Evolutionary conservation across 2,888 invertebrate species (phyloP), one percentile per base, ranked within the genome.

Genomic region (Celastrina argiolus): DNA sequence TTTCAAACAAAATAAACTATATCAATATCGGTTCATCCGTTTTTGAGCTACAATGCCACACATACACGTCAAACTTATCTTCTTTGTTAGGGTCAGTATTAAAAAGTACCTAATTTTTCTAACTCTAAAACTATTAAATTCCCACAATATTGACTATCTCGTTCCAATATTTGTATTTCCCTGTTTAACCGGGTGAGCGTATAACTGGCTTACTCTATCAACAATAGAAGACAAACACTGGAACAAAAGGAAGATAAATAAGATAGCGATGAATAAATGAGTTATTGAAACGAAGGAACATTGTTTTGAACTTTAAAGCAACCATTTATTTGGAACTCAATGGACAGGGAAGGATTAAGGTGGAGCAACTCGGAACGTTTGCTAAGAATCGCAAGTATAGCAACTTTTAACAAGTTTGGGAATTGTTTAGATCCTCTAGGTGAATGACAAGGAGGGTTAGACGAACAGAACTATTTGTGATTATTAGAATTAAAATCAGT

Each of bases 161-260:
- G 51, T 51, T 51, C 51, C 51, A 51, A 51, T 51, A 51, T 51
- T 51, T 26, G 51, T 51, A 26, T 51, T 51, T 22, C 26, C 51
- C 14, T 26, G 51, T 51, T 26, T 22, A 51, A 51, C 51, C 26
- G 51, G 51, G 51, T 51, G 22, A 22, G 22, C 22, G 26, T 51
- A 22, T 51, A 51, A 51, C 51, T 26, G 51, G 51, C 51, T 45
- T 45, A 18, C 58, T 59, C 16, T 59, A 12, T 18, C 28, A 59
- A 59, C 59, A 59, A 34, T 34, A 12, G 34, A 59, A 59, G 10
- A 59, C 59, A 59, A 59, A 59, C 18, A 58, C 16, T 7, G 14
- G 6, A 61, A 39, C 22, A 61, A 36, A 61, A 14, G 34, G 39
- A 61, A 22, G 39, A 36, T 39, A 61, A 61, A 39, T 39, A 39